Base-by-base conservation (phyloP, 2,888 invertebrate genomes). In the Cynaeus angustus region DNA sequence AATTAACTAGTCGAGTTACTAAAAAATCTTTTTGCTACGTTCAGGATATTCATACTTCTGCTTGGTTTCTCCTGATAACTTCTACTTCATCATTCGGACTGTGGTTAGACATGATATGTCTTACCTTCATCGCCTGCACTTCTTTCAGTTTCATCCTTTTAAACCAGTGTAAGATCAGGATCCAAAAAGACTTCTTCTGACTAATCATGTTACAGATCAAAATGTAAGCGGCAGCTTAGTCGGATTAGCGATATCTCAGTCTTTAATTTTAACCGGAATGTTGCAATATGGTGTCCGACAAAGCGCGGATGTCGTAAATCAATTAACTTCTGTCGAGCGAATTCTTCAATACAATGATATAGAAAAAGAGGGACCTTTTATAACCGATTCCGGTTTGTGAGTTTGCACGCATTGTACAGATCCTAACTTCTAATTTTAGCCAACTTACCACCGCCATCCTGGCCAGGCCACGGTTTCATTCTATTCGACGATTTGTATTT, bases 221-320 rank as follows among this genome's bases (percentile, higher is more conserved):
- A n/a, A 64, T 7, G 56, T 67, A 13, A 66, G 67, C 48, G 69
- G 53, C 3, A 72, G 92, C 0, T 87, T 89, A 78, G 91, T 92
- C 5, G 92, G 92, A 4, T 83, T 92, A 33, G 91, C 91, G 0
- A 86, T 93, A 70, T 90, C 91, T 33, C 92, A 92, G 76, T 90
- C 91, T 67, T 83, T 92, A 55, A 89, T 91, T 74, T 81, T 94
- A 69, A 92, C 92, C 69, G 93, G 92, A 69, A 91, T 93, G 90
- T 89, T 94, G 64, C 93, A 93, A 80, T 90, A 92, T 85, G 93
- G 92, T 6, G 90, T 94, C 70, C 88, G 93, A 65, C 93, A 93
- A 82, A 88, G 91, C 43, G 92, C 94, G 0, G 94, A 94, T 79
- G 88, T 89, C 41, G 86, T 91, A 55, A 89, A 91, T 6, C 90